A percentile compares a stretch with the other conserved stretches of the same genome.
phyloP scores from a whole-genome alignment of 2,888 invertebrate species.

The Syrista parreyssii region DNA sequence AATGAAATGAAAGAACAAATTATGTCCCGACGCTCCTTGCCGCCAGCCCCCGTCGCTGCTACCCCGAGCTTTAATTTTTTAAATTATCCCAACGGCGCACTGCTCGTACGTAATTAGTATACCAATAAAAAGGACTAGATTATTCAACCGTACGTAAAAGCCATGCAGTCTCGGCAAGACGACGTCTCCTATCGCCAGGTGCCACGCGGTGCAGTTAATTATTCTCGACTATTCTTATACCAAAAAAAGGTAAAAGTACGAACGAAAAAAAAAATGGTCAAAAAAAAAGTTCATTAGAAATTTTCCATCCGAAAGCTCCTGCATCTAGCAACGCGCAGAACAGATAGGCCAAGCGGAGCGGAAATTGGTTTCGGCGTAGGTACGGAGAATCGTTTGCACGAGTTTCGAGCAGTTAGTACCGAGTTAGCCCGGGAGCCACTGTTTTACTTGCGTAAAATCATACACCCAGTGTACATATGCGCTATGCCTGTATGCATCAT shows the following conservation, averaged over 20 bases:
- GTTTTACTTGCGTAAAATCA: not conserved
- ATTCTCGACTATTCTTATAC: not conserved
- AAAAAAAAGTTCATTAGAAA: not conserved
- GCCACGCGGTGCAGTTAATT: not conserved
- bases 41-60: rapidly evolving
- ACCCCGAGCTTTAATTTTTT: not conserved
- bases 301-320: not conserved
- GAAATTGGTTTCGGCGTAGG: not conserved
- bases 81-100: not conserved
- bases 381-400: not conserved
- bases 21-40: constrained; percentile 39
- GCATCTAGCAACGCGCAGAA: not conserved
- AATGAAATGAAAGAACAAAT: constrained; percentile 54
- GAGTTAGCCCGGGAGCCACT: not conserved
- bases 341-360: not conserved
- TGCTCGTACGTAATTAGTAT: constrained; percentile 30
- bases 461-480: not conserved
- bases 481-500: not conserved
- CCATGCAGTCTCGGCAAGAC: not conserved
- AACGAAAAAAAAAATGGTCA: not conserved
- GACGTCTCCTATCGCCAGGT: not conserved
- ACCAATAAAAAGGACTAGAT: constrained; percentile 21
- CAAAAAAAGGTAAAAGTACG: too few species aligned
- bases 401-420: not conserved
- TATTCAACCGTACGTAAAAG: not conserved